Evolutionary conservation across 2,888 invertebrate genomes (phyloP), one percentile per base, ranked within the genome.

Genomic region (Ophion ellenae): DNA sequence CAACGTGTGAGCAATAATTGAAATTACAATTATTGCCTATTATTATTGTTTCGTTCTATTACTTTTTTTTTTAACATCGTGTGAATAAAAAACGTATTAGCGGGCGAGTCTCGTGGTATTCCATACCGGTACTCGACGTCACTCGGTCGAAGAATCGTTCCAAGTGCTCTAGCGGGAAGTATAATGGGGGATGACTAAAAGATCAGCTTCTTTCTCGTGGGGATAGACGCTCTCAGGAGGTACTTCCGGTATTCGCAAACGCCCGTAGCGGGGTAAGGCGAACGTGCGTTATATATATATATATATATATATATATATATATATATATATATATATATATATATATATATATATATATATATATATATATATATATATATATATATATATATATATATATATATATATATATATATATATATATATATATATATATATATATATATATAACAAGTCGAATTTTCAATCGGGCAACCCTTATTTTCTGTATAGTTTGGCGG

Each of bases 111-210:
- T 28, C 20, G 20, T 32, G 77, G 69, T 45, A 70, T 70, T 70
- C 5, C n/a, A 61, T 4, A 32, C 69, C 59, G 14, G 40, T 59
- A 36, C 7, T 17, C 45, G 32, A 61, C 59, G 24, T 45, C 69
- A n/a, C 69, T 79, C 61, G 32, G 32, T n/a, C 28, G 69, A 2
- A 64, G 11, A 36, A 45, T 61, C 74, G 73, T 67, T 77, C 57
- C 74, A 53, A 76, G 73, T 57, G 71, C 64, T 74, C 61, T 74
- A 82, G 79, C 82, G 82, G 70, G 32, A 66, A 81, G 74, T 47
- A 66, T 82, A 85, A 85, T 82, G 79, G 82, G 85, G 85, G 85
- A 85, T 85, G 82, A 85, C 78, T 82, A 71, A 85, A 53, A 82
- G 59, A 85, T 78, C 81, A 59, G 74, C 53, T 67, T 57, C 40